Evolutionary conservation across 2,113 vertebrate genomes (phyloP).

Genomic region (Osmerus mordax): DNA sequence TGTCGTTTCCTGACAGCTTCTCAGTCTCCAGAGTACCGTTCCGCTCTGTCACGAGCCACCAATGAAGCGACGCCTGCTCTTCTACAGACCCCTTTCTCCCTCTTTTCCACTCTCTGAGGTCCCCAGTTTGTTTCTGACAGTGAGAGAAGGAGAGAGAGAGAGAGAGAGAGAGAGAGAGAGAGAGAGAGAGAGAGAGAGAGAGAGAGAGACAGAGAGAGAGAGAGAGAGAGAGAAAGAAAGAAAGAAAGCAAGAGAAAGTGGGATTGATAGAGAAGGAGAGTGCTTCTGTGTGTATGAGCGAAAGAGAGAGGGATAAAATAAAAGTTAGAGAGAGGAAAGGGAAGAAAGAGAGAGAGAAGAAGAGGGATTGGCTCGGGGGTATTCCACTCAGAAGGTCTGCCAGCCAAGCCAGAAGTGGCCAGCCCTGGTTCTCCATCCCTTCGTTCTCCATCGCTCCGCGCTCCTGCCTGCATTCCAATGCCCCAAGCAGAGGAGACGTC

Average conservation of each 20-base stretch:
- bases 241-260: slow-evolving; percentile 21
- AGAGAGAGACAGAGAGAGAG: slow-evolving; percentile 29
- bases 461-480: slow-evolving; percentile 27
- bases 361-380: slow-evolving; percentile 17
- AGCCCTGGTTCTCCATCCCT: slow-evolving; percentile 24
- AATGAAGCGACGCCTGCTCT: slow-evolving; percentile 53
- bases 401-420: slow-evolving; percentile 43
- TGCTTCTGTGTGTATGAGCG: neutral
- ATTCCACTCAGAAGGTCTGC: slow-evolving; percentile 50
- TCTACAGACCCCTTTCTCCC: neutral
- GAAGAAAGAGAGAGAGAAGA: neutral
- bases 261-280: slow-evolving; percentile 32
- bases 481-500: slow-evolving; percentile 23
- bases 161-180: slow-evolving; percentile 12
- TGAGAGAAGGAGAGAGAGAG: slow-evolving; percentile 33
- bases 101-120: neutral
- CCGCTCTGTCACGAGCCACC: slow-evolving; percentile 63
- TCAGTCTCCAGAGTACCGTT: slow-evolving; percentile 47
- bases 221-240: neutral
- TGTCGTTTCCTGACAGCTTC: slow-evolving; percentile 52
- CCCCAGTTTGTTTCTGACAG: neutral
- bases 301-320: neutral
- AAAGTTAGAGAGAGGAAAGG: neutral
- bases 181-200: slow-evolving; percentile 6
- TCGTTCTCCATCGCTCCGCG: slow-evolving; percentile 32